phyloP scores from a whole-genome alignment of 2,113 vertebrate genomes.

The Tenrec ecaudatus region DNA sequence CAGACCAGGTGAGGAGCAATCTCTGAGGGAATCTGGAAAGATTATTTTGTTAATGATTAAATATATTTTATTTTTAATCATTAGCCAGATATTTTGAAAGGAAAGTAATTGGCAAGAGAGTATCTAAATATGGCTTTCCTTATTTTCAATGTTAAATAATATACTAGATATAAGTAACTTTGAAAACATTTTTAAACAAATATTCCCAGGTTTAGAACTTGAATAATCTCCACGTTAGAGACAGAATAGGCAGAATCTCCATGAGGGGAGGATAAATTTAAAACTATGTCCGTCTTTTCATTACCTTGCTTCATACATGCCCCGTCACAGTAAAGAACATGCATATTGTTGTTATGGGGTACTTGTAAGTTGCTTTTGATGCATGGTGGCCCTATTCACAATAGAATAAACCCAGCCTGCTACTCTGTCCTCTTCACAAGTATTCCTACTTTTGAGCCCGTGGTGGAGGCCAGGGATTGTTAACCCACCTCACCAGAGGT shows the following conservation, averaged over 20 bases:
- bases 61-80: conserved; percentile 26
- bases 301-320: background rate
- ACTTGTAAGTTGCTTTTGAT: no score
- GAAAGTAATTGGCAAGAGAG: conserved; percentile 39
- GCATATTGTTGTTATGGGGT: background rate
- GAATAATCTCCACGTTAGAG: background rate
- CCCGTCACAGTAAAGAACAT: background rate
- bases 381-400: no score
- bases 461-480: no score
- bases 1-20: background rate
- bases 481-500: no score
- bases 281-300: conserved; percentile 18
- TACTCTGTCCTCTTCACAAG: no score
- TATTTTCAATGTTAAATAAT: conserved; percentile 18
- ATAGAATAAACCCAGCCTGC: no score
- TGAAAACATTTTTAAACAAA: conserved; percentile 9
- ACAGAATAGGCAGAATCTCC: background rate
- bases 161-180: conserved; percentile 5
- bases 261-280: background rate
- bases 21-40: background rate
- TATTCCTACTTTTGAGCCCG: no score
- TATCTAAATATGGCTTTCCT: conserved; percentile 27
- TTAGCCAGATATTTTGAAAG: conserved; percentile 58
- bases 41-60: background rate
- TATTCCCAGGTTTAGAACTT: no score